Evolutionary conservation across 1,140 invertebrate genomes (phyloP), one percentile per base, ranked within the genome.

Genomic region (Frieseomelitta varia): DNA sequence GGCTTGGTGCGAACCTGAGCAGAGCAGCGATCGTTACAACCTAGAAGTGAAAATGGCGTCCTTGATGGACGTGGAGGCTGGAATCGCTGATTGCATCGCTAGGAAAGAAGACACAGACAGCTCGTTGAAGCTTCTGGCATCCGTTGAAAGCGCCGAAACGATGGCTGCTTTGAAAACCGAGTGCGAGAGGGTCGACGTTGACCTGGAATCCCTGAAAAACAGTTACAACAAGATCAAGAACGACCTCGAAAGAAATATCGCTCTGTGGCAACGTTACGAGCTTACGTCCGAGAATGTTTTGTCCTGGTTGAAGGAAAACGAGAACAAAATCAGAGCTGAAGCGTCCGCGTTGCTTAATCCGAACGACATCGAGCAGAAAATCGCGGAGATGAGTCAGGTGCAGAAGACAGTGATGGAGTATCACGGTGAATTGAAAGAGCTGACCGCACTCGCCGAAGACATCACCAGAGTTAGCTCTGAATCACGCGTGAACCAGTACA

Each of bases 31-130:
- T 92, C 97, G 97, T 92, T 99, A 98, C 91, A 99, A 98, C 93
- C 95, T 99, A n/a, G 98, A 99, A 95, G 97, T 98, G 0, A 99
- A 99, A 95, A 96, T 97, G 91, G 96, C 97, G 6, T 97, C 98
- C 14, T 91, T 99, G n/a, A 92, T 95, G 81, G 98, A 98, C 86
- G 96, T 98, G 2, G 96, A 97, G 92, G 95, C 95, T 78, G 97
- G 96, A 58, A 96, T 98, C 69, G 93, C 94, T 24, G 97, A 97
- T 86, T 97, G 97, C 91, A 95, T 96, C 65, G 91, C 92, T 19
- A 96, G 96, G 77, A 96, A 97, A 89, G 90, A 91, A 10, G 97
- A 98, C 89, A 95, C 97, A 12, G 96, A 97, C 85, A 96, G 97
- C 77, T 96, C 97, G 0, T 92, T 97, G 82, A 94, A 96, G 81